Base-by-base conservation (phyloP, 1,140 invertebrate genomes). In the Megalonaias nervosa region DNA sequence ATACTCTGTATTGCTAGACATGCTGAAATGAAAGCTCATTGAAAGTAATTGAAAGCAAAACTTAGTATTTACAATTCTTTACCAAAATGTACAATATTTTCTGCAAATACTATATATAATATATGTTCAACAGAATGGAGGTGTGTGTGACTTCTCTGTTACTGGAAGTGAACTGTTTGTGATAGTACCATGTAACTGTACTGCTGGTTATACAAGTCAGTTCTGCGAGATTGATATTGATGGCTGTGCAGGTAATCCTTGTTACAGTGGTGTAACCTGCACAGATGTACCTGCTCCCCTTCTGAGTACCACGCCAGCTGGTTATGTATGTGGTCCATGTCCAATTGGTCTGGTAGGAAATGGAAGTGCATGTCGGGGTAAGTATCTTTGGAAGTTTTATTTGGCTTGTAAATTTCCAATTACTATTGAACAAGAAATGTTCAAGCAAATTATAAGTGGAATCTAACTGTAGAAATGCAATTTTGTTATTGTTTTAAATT, bases 151-250 rank as follows among this genome's bases (percentile, higher is more conserved):
- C 58, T 84, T 82, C 26, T 61, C 65, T n/a, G 75, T 72, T 16
- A 73, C 67, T n/a, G 62, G 74, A 23, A 38, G 31, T 57, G 59
- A 73, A 16, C 26, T 57, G 9, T 84, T 84, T 61, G 23, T 61
- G 11, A 56, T 81, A 26, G 82, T 84, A 12, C 74, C 77, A 16
- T 84, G 82, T 67, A 59, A 75, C 26, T 84, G 82, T 60, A 31
- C 72, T 14, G 21, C 74, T 1, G 82, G 80, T 23, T 80, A 75
- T 55, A 74, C 71, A 16, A 77, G 82, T 16, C 48, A 0, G 1
- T 78, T 73, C 57, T 84, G 82, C 80, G 77, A 80, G 66, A 70
- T 19, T 4, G 82, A 84, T 56, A 69, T 67, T 16, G 82, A 84
- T 60, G 82, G 77, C 0, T 84, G 82, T 58, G 66, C 72, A 9